phyloP scores from a whole-genome alignment of 2,888 invertebrate species.

The Melinaea marsaeus region DNA sequence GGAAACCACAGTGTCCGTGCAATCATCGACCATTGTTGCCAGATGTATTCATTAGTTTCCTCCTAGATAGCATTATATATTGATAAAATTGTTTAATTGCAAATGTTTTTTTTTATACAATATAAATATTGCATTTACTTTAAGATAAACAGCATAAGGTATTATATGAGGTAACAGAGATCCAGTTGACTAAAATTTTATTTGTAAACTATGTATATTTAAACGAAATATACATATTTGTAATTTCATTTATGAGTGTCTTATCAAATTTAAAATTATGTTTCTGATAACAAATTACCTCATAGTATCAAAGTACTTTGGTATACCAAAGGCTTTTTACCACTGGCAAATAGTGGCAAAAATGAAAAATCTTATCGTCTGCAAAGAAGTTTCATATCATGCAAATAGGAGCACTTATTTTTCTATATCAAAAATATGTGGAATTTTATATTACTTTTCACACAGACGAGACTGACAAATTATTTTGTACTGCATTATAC shows the following conservation, averaged over 20 bases:
- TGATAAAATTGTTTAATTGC: neutral
- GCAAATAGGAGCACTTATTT: conserved; percentile 15
- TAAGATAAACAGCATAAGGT: no score
- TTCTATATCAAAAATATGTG: conserved; percentile 6
- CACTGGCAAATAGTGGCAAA: neutral
- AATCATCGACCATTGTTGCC: conserved; percentile 57
- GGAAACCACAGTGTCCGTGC: conserved; percentile 52
- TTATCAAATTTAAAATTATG: no score
- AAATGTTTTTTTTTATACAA: conserved; percentile 12
- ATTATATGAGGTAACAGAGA: no score
- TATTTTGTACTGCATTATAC: no score
- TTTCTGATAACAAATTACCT: neutral
- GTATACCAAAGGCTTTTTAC: no score
- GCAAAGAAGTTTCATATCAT: conserved; percentile 15
- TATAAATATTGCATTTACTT: no score
- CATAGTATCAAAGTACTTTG: neutral
- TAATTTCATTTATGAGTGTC: no score
- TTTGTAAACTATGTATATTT: no score
- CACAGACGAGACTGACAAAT: neutral
- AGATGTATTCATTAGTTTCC: conserved; percentile 27
- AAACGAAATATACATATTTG: no score
- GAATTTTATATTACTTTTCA: conserved; percentile 7
- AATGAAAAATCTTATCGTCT: conserved; percentile 9
- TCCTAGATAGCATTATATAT: conserved; percentile 10
- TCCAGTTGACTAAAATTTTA: no score